Base-by-base conservation (phyloP, 2,797 vertebrate species). In the Myiotriccus ornatus region DNA sequence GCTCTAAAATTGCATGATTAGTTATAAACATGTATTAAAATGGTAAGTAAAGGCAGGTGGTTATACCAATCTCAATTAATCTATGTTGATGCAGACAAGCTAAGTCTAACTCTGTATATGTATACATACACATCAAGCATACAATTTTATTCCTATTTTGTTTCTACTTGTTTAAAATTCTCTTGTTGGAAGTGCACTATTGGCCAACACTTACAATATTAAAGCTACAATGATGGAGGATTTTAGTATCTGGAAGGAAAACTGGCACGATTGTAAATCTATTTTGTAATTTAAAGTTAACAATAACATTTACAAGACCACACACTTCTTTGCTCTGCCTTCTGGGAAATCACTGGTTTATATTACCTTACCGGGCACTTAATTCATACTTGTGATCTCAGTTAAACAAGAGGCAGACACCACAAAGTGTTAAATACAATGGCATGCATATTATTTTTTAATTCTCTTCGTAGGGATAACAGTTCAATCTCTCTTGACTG, bases 301-400 rank as follows among this genome's bases (percentile, higher is more conserved):
- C n/a, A 84, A 32, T 79, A 49, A 68, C 85, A 86, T 44, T 75
- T 94, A 75, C 24, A 94, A 78, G 85, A 86, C 79, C 91, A 90
- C 85, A 91, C 62, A 78, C 30, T 81, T 44, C 20, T 71, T 83
- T 47, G 8, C 17, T 78, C 34, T 87, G 76, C 23, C 76, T 68
- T 93, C 57, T 56, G 73, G 85, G 84, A 91, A 94, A 86, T 82
- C 55, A 46, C 41, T 73, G 34, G 16, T 80, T 78, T 89, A 41
- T 80, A 41, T 59, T 87, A 88, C 76, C 41, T 67, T 49, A 74
- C 56, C 46, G 70, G 35, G 23, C 32, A 84, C 37, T 71, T 49
- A 86, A 15, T 85, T 81, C 62, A 62, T 64, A 34, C 18, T 73
- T 64, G 28, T 41, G 52, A 90, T 35, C 27, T 43, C 43, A 60